Evolutionary conservation across 1,140 invertebrate genomes (phyloP), one percentile per base, ranked within the genome.

Genomic region (Luehdorfia chinensis): DNA sequence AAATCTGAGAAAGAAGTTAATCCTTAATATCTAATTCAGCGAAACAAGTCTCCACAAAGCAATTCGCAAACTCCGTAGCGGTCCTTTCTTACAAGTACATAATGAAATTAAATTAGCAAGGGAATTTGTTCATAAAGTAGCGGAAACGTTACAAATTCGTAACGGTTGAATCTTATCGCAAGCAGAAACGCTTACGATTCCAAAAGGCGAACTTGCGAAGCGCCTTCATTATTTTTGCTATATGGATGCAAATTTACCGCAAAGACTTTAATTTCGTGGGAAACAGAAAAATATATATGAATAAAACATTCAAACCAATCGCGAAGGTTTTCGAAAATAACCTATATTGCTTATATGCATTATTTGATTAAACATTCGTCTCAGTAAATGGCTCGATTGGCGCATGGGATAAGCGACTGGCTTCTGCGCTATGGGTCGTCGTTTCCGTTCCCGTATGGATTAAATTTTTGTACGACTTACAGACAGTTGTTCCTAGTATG

Each of bases 251-350:
- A 43, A 30, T 41, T 15, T 27, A 43, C 39, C 39, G 39, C 14
- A 43, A 43, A 43, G 12, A n/a, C 11, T 28, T 43, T 43, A 28
- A 30, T 30, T 43, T 43, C 39, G 13, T 43, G 39, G 12, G 37
- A 41, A 41, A 27, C 13, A 41, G 14, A 7, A 25, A 23, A 25
- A 36, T 7, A 15, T 25, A 13, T 5, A 23, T 23, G 34, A 37
- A 37, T 23, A 21, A 7, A 37, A 36, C 16, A 21, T 12, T 18
- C 15, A n/a, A n/a, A n/a, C n/a, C n/a, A n/a, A n/a, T n/a, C n/a
- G n/a, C n/a, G n/a, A n/a, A n/a, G n/a, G n/a, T n/a, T n/a, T n/a
- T n/a, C n/a, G n/a, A n/a, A n/a, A n/a, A n/a, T n/a, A n/a, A n/a
- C n/a, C n/a, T n/a, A n/a, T n/a, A n/a, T n/a, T n/a, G n/a, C n/a